Percentiles rank a stretch among this genome's conserved stretches.
These are phyloP conservation scores for Phyllostomus discolor DNA, from an alignment of 2,113 vertebrate species.

Conservation along the genomic window DNA sequence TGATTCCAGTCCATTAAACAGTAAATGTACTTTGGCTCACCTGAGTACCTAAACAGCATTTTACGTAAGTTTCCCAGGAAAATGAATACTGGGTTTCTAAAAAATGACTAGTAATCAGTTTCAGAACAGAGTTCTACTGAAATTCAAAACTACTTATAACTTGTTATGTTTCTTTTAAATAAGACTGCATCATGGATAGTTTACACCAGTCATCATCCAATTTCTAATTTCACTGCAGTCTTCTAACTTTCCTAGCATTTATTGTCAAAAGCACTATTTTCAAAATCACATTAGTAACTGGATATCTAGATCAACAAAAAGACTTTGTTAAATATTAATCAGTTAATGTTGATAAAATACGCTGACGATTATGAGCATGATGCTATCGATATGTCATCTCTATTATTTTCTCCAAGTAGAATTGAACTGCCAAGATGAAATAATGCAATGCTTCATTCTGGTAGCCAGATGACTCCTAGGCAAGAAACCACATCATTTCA, in stretches of 20 bases:
- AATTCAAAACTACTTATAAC: background rate
- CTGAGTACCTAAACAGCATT: background rate
- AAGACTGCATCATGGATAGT: background rate
- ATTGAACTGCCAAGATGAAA: constrained; percentile 13
- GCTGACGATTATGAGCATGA: background rate
- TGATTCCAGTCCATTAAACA: background rate
- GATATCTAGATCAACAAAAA: background rate
- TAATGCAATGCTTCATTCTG: constrained; percentile 9
- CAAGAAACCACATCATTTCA: constrained; percentile 47
- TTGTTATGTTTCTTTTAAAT: background rate
- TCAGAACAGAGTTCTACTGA: background rate
- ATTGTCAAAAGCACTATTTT: background rate
- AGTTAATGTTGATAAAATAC: constrained; percentile 8
- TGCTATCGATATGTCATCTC: background rate
- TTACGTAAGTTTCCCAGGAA: background rate
- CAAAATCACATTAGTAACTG: background rate
- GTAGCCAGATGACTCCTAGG: constrained; percentile 10
- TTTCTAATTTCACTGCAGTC: background rate
- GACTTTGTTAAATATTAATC: background rate
- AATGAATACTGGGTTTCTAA: background rate
- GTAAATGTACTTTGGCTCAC: background rate
- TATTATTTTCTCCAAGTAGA: constrained; percentile 11
- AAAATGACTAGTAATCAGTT: background rate
- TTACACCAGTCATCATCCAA: background rate
- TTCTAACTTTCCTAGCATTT: background rate